Evolutionary conservation across 2,888 invertebrate species (phyloP).

Genomic region (Glyphotaelius pellucidus): DNA sequence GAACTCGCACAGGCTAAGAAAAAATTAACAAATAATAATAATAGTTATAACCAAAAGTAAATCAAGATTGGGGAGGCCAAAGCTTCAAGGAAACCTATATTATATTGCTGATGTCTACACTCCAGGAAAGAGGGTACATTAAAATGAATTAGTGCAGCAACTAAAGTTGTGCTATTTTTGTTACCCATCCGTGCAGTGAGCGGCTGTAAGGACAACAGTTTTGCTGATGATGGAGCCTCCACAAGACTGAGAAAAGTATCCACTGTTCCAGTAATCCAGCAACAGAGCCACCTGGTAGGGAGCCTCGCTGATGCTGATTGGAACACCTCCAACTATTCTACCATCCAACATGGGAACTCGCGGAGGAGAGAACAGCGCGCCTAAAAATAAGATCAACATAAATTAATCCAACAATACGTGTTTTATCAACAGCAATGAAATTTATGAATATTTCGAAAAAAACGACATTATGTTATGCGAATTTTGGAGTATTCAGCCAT

Average conservation of each 20-base stretch:
- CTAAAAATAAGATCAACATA: background rate
- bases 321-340: conserved; percentile 71
- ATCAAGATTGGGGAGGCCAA: background rate
- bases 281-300: conserved; percentile 74
- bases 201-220: conserved; percentile 72
- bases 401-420: background rate
- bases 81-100: background rate
- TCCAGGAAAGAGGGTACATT: background rate
- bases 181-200: conserved; percentile 71
- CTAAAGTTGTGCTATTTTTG: background rate
- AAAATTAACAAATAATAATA: too few species aligned
- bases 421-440: background rate
- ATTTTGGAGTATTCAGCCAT: background rate
- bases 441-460: too few species aligned
- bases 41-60: too few species aligned
- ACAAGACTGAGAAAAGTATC: conserved; percentile 71
- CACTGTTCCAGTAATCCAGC: conserved; percentile 67
- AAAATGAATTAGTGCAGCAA: background rate
- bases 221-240: conserved; percentile 72
- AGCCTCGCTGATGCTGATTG: conserved; percentile 72
- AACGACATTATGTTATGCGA: background rate
- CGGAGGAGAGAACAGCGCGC: background rate
- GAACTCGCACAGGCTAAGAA: too few species aligned
- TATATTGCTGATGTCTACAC: background rate
- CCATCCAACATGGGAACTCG: conserved; percentile 43